phyloP scores from a whole-genome alignment of 2,888 invertebrate genomes.

The Drosophila percnosoma region DNA sequence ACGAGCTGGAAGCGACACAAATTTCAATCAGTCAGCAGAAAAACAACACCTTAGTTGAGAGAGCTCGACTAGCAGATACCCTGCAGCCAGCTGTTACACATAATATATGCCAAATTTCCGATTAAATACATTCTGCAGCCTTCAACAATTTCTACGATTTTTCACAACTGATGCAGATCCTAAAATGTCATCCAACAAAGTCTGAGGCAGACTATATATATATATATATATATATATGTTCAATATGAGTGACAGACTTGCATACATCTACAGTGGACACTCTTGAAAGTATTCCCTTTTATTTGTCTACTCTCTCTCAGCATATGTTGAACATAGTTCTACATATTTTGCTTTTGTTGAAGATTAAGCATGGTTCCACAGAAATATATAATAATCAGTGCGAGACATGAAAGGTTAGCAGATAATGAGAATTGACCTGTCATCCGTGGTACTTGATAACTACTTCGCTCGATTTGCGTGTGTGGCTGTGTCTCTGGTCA shows the following conservation, averaged over 20 bases:
- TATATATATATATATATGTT: background rate
- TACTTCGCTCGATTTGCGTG: background rate
- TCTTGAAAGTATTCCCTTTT: background rate
- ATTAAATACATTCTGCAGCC: background rate
- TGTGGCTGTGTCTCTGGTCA: background rate
- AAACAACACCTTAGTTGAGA: background rate
- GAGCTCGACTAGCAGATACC: background rate
- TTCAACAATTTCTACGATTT: background rate
- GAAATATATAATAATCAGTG: too few species aligned
- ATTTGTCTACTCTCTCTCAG: background rate
- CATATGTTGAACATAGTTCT: too few species aligned
- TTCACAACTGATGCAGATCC: background rate
- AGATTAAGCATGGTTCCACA: too few species aligned
- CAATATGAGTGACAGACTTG: background rate
- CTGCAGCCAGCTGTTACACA: background rate
- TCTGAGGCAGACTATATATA: background rate
- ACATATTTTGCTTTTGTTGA: too few species aligned
- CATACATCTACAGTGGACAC: background rate
- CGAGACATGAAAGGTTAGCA: rapidly evolving
- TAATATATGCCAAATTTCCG: background rate
- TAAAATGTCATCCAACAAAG: background rate
- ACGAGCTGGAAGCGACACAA: conserved; percentile 38
- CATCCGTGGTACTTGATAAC: background rate
- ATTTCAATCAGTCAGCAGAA: conserved; percentile 57
- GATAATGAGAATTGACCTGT: too few species aligned